Conservation (phyloP, 2,113 vertebrate species). For the Salvator merianae region DNA sequence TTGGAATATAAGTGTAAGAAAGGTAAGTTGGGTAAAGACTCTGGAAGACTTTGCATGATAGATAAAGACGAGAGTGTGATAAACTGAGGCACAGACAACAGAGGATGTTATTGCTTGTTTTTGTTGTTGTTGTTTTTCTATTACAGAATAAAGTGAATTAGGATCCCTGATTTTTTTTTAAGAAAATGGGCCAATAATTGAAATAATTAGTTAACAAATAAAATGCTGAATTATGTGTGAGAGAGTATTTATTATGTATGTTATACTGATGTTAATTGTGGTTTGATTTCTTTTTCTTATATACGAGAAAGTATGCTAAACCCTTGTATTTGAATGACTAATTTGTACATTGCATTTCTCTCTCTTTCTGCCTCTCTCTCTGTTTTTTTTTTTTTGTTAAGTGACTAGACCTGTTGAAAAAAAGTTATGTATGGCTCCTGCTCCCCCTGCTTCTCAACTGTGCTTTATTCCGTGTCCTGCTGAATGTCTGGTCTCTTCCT, state of each 20-base stretch:
- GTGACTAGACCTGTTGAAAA: slow-evolving; percentile 85
- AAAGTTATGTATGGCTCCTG: slow-evolving; percentile 77
- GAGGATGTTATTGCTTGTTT: neutral
- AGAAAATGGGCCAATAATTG: neutral
- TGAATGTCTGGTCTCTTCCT: slow-evolving; percentile 82
- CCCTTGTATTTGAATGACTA: neutral
- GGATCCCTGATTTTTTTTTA: neutral
- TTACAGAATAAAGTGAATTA: neutral
- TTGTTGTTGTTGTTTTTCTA: neutral
- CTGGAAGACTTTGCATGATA: neutral
- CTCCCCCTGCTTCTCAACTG: slow-evolving; percentile 78
- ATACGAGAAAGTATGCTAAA: neutral
- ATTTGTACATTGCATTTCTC: neutral
- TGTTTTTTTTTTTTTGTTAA: slow-evolving; percentile 37
- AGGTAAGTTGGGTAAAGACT: no score
- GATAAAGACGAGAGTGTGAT: neutral
- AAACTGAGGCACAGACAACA: neutral
- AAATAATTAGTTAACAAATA: neutral
- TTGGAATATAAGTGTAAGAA: no score
- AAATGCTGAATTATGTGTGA: neutral
- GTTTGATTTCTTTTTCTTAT: neutral
- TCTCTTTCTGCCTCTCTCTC: neutral
- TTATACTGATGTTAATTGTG: neutral
- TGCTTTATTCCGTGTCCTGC: slow-evolving; percentile 84
- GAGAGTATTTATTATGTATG: neutral